Percentiles rank a stretch among this genome's conserved stretches.
Evolutionary conservation across 2,797 vertebrate species (phyloP).

Genomic region (Cichlasoma orientale): DNA sequence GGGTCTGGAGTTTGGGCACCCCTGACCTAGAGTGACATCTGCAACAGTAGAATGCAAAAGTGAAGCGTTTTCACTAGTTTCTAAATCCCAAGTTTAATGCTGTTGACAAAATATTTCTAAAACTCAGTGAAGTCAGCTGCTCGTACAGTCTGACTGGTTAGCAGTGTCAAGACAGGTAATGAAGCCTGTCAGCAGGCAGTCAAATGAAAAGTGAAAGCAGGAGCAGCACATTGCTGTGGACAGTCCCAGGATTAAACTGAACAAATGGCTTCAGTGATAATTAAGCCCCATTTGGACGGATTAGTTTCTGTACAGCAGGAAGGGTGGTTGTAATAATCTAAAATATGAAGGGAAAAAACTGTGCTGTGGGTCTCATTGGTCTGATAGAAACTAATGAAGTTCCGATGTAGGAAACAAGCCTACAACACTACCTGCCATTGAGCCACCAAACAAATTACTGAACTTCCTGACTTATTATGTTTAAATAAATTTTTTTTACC

Average conservation of each 20-base stretch:
- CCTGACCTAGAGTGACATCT: neutral
- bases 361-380: neutral
- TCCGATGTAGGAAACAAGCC: neutral
- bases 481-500: neutral
- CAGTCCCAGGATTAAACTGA: constrained; percentile 7
- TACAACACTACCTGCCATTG: neutral
- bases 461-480: neutral
- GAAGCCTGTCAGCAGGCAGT: neutral
- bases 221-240: neutral
- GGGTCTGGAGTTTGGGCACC: too few relatives aligned
- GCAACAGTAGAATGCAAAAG: neutral
- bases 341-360: neutral
- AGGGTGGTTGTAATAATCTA: neutral
- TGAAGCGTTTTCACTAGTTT: neutral
- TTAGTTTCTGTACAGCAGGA: constrained; percentile 32
- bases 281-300: constrained; percentile 32
- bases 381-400: neutral
- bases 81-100: neutral
- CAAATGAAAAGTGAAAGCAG: neutral
- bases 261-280: constrained; percentile 27
- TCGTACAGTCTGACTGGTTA: too few relatives aligned
- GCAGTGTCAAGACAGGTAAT: neutral
- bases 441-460: neutral
- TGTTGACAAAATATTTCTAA: neutral
- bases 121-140: neutral